These are phyloP conservation scores for Vimba vimba DNA, from an alignment of 2,113 vertebrate genomes.

Conservation along the genomic window DNA sequence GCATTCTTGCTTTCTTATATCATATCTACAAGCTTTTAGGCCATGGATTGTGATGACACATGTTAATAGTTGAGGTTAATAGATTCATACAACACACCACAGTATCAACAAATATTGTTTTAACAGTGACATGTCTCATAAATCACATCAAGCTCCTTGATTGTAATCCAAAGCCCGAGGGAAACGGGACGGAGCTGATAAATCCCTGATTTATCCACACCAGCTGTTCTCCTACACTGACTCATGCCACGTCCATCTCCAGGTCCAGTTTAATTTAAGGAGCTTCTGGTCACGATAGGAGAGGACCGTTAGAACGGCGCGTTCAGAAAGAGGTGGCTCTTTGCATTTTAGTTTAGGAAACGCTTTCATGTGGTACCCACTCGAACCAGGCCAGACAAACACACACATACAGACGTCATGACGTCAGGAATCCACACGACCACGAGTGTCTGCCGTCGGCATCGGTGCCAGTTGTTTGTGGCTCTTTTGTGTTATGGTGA, in stretches of 20 bases:
- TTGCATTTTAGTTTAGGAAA: slow-evolving; percentile 61
- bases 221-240: slow-evolving; percentile 35
- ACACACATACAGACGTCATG: slow-evolving; percentile 46
- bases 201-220: slow-evolving; percentile 23
- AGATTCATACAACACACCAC: not conserved
- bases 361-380: slow-evolving; percentile 74
- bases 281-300: slow-evolving; percentile 33
- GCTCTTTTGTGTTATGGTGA: slow-evolving; percentile 37
- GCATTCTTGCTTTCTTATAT: not conserved
- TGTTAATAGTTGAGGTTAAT: slow-evolving; percentile 20
- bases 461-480: slow-evolving; percentile 39
- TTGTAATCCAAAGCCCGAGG: slow-evolving; percentile 27
- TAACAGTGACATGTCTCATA: slow-evolving; percentile 30
- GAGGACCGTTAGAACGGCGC: slow-evolving; percentile 55
- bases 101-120: slow-evolving; percentile 40
- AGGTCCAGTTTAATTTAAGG: slow-evolving; percentile 40
- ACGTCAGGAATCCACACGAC: slow-evolving; percentile 52
- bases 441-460: slow-evolving; percentile 47
- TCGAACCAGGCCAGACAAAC: slow-evolving; percentile 74
- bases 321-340: slow-evolving; percentile 67
- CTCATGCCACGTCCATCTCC: slow-evolving; percentile 19
- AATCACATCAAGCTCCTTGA: slow-evolving; percentile 25
- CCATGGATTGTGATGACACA: not conserved
- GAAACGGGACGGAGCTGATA: not conserved
- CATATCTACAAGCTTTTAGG: not conserved